Percentiles rank a stretch among this genome's conserved stretches.
phyloP scores from a whole-genome alignment of 2,888 invertebrate genomes.

The Microplitis deprimator region DNA sequence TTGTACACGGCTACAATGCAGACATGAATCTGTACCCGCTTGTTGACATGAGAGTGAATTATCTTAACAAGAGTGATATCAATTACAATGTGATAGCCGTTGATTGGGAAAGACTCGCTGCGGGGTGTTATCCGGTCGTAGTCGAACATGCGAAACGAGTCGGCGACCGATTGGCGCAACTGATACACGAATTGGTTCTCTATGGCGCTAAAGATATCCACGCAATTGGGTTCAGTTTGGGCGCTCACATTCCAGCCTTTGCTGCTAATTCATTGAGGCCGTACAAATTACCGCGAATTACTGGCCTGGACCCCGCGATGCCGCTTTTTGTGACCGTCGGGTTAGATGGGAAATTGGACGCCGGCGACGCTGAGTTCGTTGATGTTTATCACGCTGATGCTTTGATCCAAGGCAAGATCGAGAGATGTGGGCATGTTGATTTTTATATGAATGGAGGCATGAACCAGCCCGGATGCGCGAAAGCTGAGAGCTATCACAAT shows the following conservation, averaged over 20 bases:
- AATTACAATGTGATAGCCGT: constrained; percentile 76
- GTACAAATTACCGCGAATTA: constrained; percentile 75
- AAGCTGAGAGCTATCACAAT: constrained; percentile 52
- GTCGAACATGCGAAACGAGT: constrained; percentile 77
- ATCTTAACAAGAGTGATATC: not conserved
- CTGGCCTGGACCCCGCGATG: constrained; percentile 81
- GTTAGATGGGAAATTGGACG: constrained; percentile 75
- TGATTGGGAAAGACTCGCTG: constrained; percentile 77
- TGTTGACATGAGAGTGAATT: not conserved
- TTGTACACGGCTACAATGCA: not conserved
- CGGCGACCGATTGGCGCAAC: constrained; percentile 76
- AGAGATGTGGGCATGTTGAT: constrained; percentile 79
- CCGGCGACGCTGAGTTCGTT: constrained; percentile 78
- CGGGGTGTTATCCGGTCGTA: constrained; percentile 78
- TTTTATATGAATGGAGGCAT: constrained; percentile 83
- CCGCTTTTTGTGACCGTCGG: constrained; percentile 77
- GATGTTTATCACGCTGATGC: constrained; percentile 83
- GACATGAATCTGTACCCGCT: not conserved
- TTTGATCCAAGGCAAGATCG: constrained; percentile 78
- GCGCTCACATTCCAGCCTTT: constrained; percentile 77
- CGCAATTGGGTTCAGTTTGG: constrained; percentile 79
- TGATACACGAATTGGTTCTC: constrained; percentile 74
- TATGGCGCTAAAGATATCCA: constrained; percentile 74
- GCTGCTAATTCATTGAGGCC: constrained; percentile 74
- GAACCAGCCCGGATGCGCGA: constrained; percentile 79